These are phyloP conservation scores for Buathra laborator DNA, from an alignment of 2,888 invertebrate genomes.

Conservation along the genomic window DNA sequence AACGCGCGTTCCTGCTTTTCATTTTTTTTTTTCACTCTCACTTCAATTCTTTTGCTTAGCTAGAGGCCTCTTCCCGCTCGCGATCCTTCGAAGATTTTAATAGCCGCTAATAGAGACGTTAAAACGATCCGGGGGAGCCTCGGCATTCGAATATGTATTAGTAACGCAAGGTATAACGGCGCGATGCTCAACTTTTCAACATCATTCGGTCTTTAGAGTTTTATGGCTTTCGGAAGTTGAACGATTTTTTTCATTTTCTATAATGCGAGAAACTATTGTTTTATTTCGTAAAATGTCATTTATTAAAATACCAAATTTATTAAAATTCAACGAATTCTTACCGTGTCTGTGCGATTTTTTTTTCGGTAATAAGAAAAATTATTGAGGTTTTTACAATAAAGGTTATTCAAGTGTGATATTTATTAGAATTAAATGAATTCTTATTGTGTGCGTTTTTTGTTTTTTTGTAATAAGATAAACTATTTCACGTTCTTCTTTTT, in stretches of 20 bases:
- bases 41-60: constrained; percentile 46
- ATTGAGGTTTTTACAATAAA: not conserved
- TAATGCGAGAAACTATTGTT: not conserved
- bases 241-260: not conserved
- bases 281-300: not conserved
- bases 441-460: too few relatives aligned
- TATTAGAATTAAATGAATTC: not conserved
- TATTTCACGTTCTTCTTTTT: too few relatives aligned
- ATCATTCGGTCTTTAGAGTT: not conserved
- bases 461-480: too few relatives aligned
- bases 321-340: not conserved
- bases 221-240: not conserved
- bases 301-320: not conserved
- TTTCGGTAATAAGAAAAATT: too few relatives aligned
- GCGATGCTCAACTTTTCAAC: constrained; percentile 80
- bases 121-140: constrained; percentile 84
- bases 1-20: constrained; percentile 65
- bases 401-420: not conserved
- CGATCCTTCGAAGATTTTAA: constrained; percentile 78
- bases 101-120: constrained; percentile 85
- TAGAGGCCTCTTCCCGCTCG: constrained; percentile 68
- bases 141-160: constrained; percentile 40
- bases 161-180: constrained; percentile 25
- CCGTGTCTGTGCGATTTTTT: too few relatives aligned
- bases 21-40: constrained; percentile 42